Percentiles rank a stretch among this genome's conserved stretches.
phyloP scores from a whole-genome alignment of 2,797 vertebrate genomes.

The Sebastes reedi region DNA sequence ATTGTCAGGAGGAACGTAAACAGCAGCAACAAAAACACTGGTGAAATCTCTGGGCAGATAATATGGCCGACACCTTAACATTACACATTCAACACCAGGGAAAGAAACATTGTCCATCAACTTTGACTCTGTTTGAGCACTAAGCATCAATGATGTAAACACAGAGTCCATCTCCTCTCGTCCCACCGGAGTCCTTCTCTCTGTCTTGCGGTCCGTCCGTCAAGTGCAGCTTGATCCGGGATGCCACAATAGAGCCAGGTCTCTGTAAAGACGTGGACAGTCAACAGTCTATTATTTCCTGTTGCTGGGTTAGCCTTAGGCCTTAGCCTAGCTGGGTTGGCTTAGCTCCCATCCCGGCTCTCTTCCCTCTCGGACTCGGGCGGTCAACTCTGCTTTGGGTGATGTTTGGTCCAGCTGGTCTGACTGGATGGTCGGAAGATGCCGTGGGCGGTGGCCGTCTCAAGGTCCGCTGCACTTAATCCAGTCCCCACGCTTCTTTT shows the following conservation, averaged over 20 bases:
- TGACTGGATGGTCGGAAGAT: neutral
- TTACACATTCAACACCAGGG: neutral
- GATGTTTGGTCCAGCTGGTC: neutral
- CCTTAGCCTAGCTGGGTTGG: neutral
- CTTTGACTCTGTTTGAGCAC: neutral
- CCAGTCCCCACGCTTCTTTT: neutral
- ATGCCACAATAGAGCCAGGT: neutral
- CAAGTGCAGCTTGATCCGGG: neutral
- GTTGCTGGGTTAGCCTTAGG: neutral
- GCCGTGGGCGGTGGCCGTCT: neutral
- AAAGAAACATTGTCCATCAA: neutral
- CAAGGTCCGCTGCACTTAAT: neutral
- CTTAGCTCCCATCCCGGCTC: neutral
- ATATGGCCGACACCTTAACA: neutral
- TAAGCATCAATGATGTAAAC: neutral
- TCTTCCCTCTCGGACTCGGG: neutral
- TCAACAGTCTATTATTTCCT: neutral
- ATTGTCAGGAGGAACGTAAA: neutral
- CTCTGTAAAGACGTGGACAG: neutral
- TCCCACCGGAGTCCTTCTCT: neutral
- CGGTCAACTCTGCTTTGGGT: neutral
- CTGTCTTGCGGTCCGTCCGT: neutral
- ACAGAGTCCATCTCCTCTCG: neutral
- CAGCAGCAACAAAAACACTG: neutral
- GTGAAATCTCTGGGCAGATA: too few species aligned